These are phyloP conservation scores for Porites lobata DNA, from an alignment of 92 coral and sea anemone genomes.

Conservation along the genomic window DNA sequence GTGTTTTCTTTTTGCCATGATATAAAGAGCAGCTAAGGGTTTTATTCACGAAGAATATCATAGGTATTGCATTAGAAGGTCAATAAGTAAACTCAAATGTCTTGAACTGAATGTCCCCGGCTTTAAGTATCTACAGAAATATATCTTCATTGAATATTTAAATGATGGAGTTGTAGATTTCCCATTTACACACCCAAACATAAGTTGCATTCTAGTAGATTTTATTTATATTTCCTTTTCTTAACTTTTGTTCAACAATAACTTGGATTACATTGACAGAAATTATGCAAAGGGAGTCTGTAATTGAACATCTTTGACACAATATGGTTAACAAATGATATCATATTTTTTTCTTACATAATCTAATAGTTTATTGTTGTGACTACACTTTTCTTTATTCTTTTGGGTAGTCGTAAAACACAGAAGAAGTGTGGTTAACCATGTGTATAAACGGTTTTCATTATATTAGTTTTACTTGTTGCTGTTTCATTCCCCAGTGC, in stretches of 20 bases:
- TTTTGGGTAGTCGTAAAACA: no score
- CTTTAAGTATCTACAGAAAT: background rate
- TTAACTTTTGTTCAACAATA: background rate
- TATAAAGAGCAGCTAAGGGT: background rate
- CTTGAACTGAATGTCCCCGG: background rate
- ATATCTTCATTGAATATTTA: slow-evolving; percentile 13
- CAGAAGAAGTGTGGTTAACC: background rate
- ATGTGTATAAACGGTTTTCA: background rate
- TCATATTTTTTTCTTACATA: background rate
- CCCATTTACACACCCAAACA: slow-evolving; percentile 27
- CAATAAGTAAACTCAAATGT: background rate
- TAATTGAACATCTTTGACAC: background rate
- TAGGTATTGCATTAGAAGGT: background rate
- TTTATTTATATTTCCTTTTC: background rate
- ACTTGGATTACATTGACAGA: background rate
- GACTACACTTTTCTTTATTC: no score
- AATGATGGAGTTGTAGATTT: background rate
- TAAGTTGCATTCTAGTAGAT: slow-evolving; percentile 3
- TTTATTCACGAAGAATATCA: background rate
- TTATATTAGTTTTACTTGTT: no score
- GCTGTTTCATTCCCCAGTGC: background rate
- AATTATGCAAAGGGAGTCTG: background rate
- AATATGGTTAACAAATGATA: background rate
- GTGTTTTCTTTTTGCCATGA: background rate
- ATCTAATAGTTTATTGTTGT: background rate